A percentile compares a stretch with the other conserved stretches of the same genome.
These are phyloP conservation scores for Periophthalmodon schlosseri DNA, from an alignment of 2,113 vertebrate species.

Conservation along the genomic window DNA sequence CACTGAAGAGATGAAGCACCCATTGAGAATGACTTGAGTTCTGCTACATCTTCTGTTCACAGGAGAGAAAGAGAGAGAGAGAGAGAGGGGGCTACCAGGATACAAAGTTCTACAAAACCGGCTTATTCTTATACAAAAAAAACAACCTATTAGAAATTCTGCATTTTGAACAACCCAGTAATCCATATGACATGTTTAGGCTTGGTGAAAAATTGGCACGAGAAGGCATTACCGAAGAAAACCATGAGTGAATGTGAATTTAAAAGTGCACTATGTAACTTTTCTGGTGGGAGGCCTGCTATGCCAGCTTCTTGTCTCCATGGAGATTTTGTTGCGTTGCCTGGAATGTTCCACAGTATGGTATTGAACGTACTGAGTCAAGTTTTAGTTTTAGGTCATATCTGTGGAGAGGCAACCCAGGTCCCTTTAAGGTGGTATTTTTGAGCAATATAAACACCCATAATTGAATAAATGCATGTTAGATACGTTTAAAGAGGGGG, in stretches of 20 bases:
- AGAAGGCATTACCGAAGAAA: slow-evolving; percentile 67
- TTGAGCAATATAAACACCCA: too few relatives aligned
- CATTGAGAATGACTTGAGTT: slow-evolving; percentile 26
- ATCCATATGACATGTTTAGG: slow-evolving; percentile 52
- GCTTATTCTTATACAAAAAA: slow-evolving; percentile 94
- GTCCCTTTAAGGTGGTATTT: too few relatives aligned
- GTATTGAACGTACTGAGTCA: too few relatives aligned
- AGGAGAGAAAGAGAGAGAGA: slow-evolving; percentile 15
- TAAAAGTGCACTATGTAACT: slow-evolving; percentile 16
- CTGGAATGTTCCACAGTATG: too few relatives aligned
- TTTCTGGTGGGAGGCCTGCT: too few relatives aligned
- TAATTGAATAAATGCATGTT: too few relatives aligned
- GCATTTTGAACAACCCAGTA: slow-evolving; percentile 80
- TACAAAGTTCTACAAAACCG: slow-evolving; percentile 99
- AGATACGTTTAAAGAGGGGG: too few relatives aligned
- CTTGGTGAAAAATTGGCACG: slow-evolving; percentile 68
- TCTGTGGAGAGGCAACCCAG: too few relatives aligned
- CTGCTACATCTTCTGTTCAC: slow-evolving; percentile 73
- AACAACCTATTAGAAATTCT: slow-evolving; percentile 97
- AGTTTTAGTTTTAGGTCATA: too few relatives aligned
- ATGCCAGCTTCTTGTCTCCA: too few relatives aligned
- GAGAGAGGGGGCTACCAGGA: slow-evolving; percentile 67
- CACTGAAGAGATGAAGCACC: slow-evolving; percentile 53
- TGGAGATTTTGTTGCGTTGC: too few relatives aligned
- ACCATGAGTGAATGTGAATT: slow-evolving; percentile 55